Base-by-base conservation (phyloP, 2,113 vertebrate species). In the Phodopus roborovskii region DNA sequence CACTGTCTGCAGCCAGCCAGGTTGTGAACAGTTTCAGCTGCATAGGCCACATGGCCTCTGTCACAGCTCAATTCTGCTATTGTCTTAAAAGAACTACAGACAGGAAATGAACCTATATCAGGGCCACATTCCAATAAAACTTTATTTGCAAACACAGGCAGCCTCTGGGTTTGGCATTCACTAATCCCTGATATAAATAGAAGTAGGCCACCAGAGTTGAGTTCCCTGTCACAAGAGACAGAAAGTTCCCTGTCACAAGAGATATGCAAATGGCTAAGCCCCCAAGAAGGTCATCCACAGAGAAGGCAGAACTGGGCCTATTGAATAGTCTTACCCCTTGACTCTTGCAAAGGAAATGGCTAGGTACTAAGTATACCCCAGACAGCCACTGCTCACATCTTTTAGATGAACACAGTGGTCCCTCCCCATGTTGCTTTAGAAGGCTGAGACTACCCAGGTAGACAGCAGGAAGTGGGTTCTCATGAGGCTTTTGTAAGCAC, bases 141-240 rank as follows among this genome's bases (percentile, higher is more conserved):
- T 95, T 94, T 66, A 96, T 82, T 94, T 60, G 77, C 0, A 92
- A 66, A 92, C 28, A 30, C 58, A 62, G n/a, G 12, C n/a, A 15
- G 42, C 19, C 11, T 36, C 5, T 8, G n/a, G 24, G 16, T 81
- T n/a, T 58, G 70, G 56, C 64, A 30, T 60, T 74, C 58, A 85
- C 24, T 64, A 16, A 74, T 3, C 58, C 8, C 10, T 24, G 60
- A 36, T 33, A 56, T 71, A 36, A 48, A 45, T 10, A 3, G 70
- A 78, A 77, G 24, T 50, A 56, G 74, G 71, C 60, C 56, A 48
- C 39, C 19, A 36, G 79, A 24, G 42, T 58, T 56, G 56, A 30
- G 16, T 88, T 75, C 24, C 60, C 33, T 2, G 5, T 78, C 36
- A 39, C 26, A 39, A 66, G 90, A 82, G 75, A 45, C n/a, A n/a